Evolutionary conservation across 1,140 invertebrate species (phyloP).

Genomic region (Brachionus angularis): DNA sequence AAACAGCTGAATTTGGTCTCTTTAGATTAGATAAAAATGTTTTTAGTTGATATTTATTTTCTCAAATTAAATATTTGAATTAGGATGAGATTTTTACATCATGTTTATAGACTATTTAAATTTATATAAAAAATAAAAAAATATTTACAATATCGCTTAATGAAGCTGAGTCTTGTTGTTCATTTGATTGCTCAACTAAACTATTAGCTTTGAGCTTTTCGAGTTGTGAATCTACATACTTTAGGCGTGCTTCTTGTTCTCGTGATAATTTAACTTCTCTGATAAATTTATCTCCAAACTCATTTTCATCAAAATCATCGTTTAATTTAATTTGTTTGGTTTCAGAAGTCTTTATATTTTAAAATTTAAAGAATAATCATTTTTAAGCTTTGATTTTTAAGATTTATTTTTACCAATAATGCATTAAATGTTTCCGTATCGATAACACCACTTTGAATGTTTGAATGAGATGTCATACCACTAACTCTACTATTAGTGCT

Average conservation of each 20-base stretch:
- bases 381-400: neutral
- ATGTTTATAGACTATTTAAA: neutral
- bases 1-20: slow-evolving; percentile 13
- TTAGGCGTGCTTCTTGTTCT: slow-evolving; percentile 12
- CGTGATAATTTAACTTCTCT: slow-evolving; percentile 18
- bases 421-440: neutral
- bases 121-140: neutral
- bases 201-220: slow-evolving; percentile 26
- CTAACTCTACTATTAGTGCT: slow-evolving; percentile 10
- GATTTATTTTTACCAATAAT: slow-evolving; percentile 16
- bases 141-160: neutral
- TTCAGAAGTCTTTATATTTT: neutral
- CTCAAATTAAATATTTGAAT: neutral
- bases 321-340: slow-evolving; percentile 33
- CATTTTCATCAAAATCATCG: slow-evolving; percentile 36
- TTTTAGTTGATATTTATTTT: neutral
- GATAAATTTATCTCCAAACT: slow-evolving; percentile 37
- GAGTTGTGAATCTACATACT: slow-evolving; percentile 20
- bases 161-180: neutral
- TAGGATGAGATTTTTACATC: neutral
- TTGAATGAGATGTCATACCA: neutral
- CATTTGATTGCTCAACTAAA: neutral
- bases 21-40: neutral
- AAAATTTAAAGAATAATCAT: neutral
- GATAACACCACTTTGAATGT: neutral